Conservation (phyloP, 1,140 invertebrate species). For the Eupristina koningsbergeri region DNA sequence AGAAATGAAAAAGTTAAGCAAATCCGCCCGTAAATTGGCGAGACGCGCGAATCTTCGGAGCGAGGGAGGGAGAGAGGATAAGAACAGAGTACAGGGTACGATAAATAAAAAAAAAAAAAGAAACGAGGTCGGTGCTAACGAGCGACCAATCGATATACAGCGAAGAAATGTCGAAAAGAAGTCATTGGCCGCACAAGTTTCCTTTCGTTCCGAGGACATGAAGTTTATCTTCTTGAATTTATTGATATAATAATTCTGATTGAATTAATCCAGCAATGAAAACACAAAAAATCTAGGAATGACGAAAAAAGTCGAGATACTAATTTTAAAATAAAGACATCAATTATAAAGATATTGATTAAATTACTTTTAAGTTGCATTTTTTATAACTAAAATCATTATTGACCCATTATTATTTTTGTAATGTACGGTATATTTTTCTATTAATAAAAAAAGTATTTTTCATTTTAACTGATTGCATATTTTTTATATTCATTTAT, state of each 20-base stretch:
- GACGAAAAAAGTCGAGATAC: constrained; percentile 38
- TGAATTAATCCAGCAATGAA: constrained; percentile 20
- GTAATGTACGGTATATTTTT: background rate
- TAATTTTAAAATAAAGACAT: constrained; percentile 27
- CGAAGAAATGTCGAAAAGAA: constrained; percentile 39
- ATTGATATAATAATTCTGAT: constrained; percentile 34
- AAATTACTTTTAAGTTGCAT: constrained; percentile 30
- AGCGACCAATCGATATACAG: constrained; percentile 43
- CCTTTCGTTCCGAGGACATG: background rate
- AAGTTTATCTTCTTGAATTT: constrained; percentile 24
- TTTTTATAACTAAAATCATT: constrained; percentile 26
- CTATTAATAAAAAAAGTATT: no score
- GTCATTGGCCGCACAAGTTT: background rate
- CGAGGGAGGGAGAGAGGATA: background rate
- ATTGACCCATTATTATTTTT: constrained; percentile 34
- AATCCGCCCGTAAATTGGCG: constrained; percentile 2
- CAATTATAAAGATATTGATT: constrained; percentile 31
- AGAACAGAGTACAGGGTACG: constrained; percentile 8
- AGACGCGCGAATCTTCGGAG: background rate
- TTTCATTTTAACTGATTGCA: no score
- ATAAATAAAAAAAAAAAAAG: constrained; percentile 47
- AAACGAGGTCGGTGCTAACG: constrained; percentile 40
- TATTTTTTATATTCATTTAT: no score
- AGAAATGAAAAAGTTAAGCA: constrained; percentile 12
- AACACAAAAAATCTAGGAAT: background rate